These are phyloP conservation scores for Atta colombica DNA, from an alignment of 1,140 invertebrate genomes.

Conservation along the genomic window DNA sequence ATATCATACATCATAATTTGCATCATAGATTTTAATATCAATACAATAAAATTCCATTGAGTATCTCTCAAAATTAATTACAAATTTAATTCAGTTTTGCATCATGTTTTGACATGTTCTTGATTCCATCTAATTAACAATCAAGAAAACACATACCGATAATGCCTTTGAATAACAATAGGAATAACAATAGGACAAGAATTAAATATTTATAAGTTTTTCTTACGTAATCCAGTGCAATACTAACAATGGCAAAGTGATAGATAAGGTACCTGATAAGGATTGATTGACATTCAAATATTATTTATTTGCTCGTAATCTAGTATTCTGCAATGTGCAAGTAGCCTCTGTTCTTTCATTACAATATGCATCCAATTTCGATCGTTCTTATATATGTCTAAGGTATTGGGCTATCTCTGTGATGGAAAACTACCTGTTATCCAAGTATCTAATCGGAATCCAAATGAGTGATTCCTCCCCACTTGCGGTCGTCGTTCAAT, in stretches of 20 bases:
- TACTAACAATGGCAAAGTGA: neutral
- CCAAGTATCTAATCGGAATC: slow-evolving; percentile 45
- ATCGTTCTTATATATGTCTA: slow-evolving; percentile 35
- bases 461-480: slow-evolving; percentile 20
- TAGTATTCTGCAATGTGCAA: neutral
- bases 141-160: neutral
- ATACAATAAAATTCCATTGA: neutral
- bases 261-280: neutral
- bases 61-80: neutral
- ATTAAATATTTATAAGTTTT: neutral
- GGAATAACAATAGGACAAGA: neutral
- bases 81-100: neutral
- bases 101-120: too few relatives aligned
- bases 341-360: neutral
- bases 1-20: neutral
- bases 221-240: neutral
- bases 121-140: neutral
- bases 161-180: neutral
- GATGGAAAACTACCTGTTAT: slow-evolving; percentile 67
- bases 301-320: neutral
- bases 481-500: neutral
- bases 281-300: neutral
- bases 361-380: neutral
- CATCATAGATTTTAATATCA: neutral
- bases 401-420: slow-evolving; percentile 20